Conservation (phyloP, 2,113 vertebrate species). For the Bambusicola thoracicus region DNA sequence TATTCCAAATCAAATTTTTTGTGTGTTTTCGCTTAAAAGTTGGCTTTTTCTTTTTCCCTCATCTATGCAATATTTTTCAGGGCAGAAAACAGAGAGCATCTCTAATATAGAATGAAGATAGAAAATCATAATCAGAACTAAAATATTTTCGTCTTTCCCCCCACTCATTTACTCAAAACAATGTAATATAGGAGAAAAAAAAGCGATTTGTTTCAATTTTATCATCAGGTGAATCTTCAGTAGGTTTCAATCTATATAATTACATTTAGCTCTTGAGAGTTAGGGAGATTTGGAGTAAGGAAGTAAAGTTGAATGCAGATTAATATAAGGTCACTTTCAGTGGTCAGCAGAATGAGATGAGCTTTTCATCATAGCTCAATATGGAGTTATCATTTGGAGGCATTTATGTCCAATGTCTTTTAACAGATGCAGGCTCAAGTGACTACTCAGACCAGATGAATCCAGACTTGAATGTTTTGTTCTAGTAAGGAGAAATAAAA, state of each 20-base stretch:
- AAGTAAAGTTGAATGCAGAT: background rate
- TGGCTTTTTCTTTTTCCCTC: background rate
- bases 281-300: too few relatives aligned
- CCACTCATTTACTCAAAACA: background rate
- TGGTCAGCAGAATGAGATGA: background rate
- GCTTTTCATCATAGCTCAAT: background rate
- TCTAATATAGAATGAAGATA: background rate
- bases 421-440: background rate
- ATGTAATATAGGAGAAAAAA: background rate
- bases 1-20: background rate
- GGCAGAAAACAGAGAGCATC: accelerated
- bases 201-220: background rate
- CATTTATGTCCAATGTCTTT: background rate
- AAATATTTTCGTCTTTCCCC: background rate
- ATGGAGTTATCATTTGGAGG: background rate
- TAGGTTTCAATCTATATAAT: background rate
- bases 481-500: background rate
- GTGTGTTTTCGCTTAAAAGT: background rate
- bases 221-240: background rate
- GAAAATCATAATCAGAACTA: background rate
- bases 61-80: background rate
- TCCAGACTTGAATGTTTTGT: background rate
- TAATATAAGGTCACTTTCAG: background rate
- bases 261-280: background rate
- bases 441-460: background rate